Evolutionary conservation across 2,888 invertebrate genomes (phyloP).

Genomic region (Lithophane socia): DNA sequence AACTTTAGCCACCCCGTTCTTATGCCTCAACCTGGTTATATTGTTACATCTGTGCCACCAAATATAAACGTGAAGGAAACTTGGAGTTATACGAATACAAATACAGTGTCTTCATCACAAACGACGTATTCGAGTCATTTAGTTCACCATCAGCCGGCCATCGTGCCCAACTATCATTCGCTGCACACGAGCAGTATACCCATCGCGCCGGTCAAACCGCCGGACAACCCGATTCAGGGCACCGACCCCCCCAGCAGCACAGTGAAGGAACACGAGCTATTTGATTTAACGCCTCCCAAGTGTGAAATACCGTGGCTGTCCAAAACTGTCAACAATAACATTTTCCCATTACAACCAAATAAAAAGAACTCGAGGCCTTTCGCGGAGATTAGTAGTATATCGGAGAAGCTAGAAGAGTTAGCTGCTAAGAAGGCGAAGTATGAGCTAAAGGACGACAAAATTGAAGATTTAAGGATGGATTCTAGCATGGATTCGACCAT

Average conservation of each 20-base stretch:
- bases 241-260: conserved; percentile 88
- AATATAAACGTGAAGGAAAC: conserved; percentile 88
- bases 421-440: conserved; percentile 68
- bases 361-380: conserved; percentile 85
- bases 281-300: conserved; percentile 78
- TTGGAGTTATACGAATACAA: conserved; percentile 84
- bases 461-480: conserved; percentile 65
- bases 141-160: conserved; percentile 82
- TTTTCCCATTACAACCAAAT: conserved; percentile 82
- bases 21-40: conserved; percentile 87
- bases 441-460: conserved; percentile 53
- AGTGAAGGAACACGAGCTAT: conserved; percentile 82
- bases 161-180: conserved; percentile 82
- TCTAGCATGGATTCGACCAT: conserved; percentile 68
- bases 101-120: conserved; percentile 78
- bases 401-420: conserved; percentile 80
- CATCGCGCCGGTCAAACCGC: conserved; percentile 86
- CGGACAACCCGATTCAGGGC: conserved; percentile 87
- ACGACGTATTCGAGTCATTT: conserved; percentile 82
- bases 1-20: conserved; percentile 88
- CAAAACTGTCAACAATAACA: conserved; percentile 88
- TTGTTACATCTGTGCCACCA: conserved; percentile 90
- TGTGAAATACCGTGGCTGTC: conserved; percentile 89
- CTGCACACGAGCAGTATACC: conserved; percentile 87
- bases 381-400: conserved; percentile 83